Conservation (phyloP, 2,888 invertebrate genomes). For the Phania funesta region DNA sequence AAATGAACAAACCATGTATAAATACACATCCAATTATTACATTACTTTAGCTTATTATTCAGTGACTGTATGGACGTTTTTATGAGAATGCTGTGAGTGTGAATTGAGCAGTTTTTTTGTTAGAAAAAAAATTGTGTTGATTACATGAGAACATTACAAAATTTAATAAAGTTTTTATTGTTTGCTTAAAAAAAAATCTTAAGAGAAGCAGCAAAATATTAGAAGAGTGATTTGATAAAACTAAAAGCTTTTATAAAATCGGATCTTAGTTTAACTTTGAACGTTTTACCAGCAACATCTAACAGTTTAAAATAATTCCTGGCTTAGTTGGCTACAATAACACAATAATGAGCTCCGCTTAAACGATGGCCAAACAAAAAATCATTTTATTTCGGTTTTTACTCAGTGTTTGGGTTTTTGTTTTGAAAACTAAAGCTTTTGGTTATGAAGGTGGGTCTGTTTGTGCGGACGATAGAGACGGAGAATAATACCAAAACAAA, state of each 20-base stretch:
- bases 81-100: not conserved
- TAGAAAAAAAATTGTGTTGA: not conserved
- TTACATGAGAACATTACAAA: not conserved
- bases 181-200: not conserved
- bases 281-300: conserved; percentile 30
- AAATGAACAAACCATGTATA: too few species aligned
- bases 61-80: not conserved
- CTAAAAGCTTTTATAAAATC: conserved; percentile 4
- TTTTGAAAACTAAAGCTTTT: conserved; percentile 34
- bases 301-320: not conserved
- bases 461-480: not conserved
- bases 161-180: not conserved
- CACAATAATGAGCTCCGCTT: not conserved
- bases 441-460: conserved; percentile 49
- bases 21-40: too few species aligned
- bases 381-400: conserved; percentile 28
- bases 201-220: not conserved
- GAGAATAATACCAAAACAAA: not conserved
- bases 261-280: conserved; percentile 29
- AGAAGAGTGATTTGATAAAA: conserved; percentile 35
- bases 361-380: conserved; percentile 35
- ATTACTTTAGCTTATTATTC: too few species aligned
- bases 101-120: not conserved
- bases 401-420: conserved; percentile 31
- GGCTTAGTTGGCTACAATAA: not conserved